Conservation (phyloP, 2,888 invertebrate species). For the Leucoptera coffeella region DNA sequence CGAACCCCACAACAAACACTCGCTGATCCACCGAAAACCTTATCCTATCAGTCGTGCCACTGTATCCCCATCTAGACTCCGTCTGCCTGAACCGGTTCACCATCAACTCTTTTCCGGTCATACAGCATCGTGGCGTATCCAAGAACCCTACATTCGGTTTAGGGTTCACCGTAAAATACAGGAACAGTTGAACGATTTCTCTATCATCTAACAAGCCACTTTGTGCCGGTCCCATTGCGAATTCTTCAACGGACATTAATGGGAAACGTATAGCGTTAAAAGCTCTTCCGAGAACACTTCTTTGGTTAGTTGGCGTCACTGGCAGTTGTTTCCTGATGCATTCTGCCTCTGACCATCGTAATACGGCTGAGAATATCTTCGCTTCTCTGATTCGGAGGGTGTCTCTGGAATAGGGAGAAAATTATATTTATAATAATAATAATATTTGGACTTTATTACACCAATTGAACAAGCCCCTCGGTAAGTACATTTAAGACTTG, state of each 20-base stretch:
- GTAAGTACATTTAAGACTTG: too few species aligned
- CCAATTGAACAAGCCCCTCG: too few species aligned
- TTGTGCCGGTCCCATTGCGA: constrained; percentile 70
- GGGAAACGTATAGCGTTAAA: constrained; percentile 73
- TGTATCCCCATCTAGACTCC: constrained; percentile 79
- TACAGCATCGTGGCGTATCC: constrained; percentile 66
- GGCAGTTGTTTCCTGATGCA: constrained; percentile 62
- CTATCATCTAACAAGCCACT: constrained; percentile 69
- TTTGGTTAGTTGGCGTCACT: constrained; percentile 61
- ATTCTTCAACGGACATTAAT: constrained; percentile 80
- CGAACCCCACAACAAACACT: constrained; percentile 79
- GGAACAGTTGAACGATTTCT: constrained; percentile 68
- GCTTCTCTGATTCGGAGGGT: constrained; percentile 73
- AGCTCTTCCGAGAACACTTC: constrained; percentile 62
- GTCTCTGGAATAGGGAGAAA: constrained; percentile 55
- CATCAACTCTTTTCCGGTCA: constrained; percentile 72
- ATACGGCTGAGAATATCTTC: constrained; percentile 68
- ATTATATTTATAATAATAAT: too few species aligned
- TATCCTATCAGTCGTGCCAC: constrained; percentile 75
- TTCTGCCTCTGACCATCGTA: constrained; percentile 70
- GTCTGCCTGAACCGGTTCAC: constrained; percentile 68
- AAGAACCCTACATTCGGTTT: constrained; percentile 69
- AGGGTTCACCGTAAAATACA: constrained; percentile 68
- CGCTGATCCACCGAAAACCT: constrained; percentile 74
- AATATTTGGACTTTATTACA: too few species aligned